Percentiles rank a stretch among this genome's conserved stretches.
Conservation (phyloP, 2,113 vertebrate species). For the Morone saxatilis region DNA sequence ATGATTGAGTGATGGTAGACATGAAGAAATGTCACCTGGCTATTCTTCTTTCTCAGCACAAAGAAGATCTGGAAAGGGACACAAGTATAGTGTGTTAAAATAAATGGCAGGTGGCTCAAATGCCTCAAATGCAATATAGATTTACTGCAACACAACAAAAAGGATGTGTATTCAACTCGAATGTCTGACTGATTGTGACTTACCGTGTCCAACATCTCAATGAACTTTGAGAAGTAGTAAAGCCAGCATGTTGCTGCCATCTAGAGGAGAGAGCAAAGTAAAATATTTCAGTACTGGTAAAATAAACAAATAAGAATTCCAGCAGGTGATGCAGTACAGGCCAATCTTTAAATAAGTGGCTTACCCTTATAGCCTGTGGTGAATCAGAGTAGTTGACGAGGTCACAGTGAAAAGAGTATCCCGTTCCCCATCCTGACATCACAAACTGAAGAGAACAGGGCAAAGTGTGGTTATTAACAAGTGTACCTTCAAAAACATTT, state of each 20-base stretch:
- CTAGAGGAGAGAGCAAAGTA: constrained; percentile 75
- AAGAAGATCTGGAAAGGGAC: constrained; percentile 90
- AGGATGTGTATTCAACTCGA: neutral
- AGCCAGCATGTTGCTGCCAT: constrained; percentile 96
- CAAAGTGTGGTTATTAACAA: neutral
- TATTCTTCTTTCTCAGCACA: constrained; percentile 96
- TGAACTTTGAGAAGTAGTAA: constrained; percentile 98
- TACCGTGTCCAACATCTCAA: constrained; percentile 98
- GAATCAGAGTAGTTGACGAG: constrained; percentile 92
- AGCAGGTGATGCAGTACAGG: neutral
- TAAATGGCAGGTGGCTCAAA: neutral
- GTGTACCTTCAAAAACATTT: neutral
- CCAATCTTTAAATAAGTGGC: constrained; percentile 47
- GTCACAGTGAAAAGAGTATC: constrained; percentile 94
- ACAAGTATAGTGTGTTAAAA: neutral
- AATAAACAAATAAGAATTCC: no score
- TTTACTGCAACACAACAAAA: neutral
- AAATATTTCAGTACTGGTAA: neutral
- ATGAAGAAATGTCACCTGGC: constrained; percentile 96
- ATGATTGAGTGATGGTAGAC: constrained; percentile 98
- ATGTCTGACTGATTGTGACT: constrained; percentile 73
- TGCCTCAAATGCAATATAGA: neutral
- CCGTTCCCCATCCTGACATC: constrained; percentile 98
- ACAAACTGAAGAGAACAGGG: constrained; percentile 86
- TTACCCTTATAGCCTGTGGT: constrained; percentile 92